Evolutionary conservation across 2,113 vertebrate genomes (phyloP).

Genomic region (Lathamus discolor): DNA sequence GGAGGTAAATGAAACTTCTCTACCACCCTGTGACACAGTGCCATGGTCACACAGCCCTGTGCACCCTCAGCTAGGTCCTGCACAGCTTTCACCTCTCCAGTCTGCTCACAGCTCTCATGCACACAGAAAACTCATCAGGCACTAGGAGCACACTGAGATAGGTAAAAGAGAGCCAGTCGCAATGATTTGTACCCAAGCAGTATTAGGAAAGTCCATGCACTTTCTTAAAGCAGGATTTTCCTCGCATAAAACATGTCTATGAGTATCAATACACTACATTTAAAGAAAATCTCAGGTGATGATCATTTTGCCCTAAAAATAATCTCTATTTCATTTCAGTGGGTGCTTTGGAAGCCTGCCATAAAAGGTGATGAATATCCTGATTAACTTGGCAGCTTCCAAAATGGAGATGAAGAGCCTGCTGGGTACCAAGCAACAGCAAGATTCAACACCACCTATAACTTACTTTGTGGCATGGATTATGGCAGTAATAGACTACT

Average conservation of each 20-base stretch:
- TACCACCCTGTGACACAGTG: neutral
- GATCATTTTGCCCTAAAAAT: slow-evolving; percentile 59
- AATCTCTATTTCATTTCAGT: slow-evolving; percentile 56
- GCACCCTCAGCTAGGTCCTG: neutral
- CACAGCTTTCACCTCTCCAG: neutral
- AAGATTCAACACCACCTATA: neutral
- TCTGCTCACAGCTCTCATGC: fast-evolving
- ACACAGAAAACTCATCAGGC: neutral
- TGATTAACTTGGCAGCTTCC: slow-evolving; percentile 12
- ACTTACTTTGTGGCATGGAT: neutral
- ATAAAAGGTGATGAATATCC: neutral
- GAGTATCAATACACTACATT: neutral
- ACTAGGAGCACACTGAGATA: fast-evolving
- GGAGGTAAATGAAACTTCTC: neutral
- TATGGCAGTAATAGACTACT: neutral
- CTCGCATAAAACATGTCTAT: neutral
- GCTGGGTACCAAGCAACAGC: fast-evolving
- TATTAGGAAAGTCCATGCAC: neutral
- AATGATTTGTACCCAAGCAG: neutral
- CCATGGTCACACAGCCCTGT: fast-evolving
- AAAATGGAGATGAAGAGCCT: slow-evolving; percentile 1
- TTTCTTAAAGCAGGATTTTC: neutral
- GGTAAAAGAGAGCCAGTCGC: neutral
- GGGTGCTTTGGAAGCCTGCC: neutral
- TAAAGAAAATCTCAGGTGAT: slow-evolving; percentile 32